Base-by-base conservation (phyloP, 2,888 invertebrate genomes). In the Gonocerus acuteangulatus region DNA sequence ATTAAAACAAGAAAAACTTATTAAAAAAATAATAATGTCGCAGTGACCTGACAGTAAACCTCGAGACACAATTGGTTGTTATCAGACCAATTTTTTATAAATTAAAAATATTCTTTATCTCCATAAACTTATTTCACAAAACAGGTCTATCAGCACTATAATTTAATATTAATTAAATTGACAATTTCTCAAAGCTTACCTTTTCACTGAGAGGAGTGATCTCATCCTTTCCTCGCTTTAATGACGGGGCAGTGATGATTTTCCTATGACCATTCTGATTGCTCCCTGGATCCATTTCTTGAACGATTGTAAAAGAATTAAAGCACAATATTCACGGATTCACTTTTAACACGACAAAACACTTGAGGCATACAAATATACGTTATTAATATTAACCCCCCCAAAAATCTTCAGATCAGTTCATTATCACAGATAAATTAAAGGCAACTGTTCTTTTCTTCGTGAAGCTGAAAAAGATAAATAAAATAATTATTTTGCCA, bases 221-320 rank as follows among this genome's bases (percentile, higher is more conserved):
- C 71, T 88, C 88, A 72, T 83, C 82, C 74, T 86, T 87, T 68
- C 89, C 89, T 71, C 88, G 80, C 71, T 88, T 88, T 69, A 89
- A 76, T 34, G 83, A 84, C 22, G 88, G 88, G 69, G 87, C 87
- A 67, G 89, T 80, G 65, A 89, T 79, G 49, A 89, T 82, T 72
- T 85, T 84, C 19, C 65, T 52, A 22, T 39, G 42, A 27, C 59
- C 48, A 39, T 58, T 58, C 1, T 47, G 48, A 48, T 15, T 22
- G 27, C 19, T 57, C n/a, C 11, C 13, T 2, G 57, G 11, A 19
- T 57, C 57, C 57, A 45, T 57, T 34, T 23, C 22, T 39, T 42
- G 11, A 23, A 39, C 18, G 15, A 19, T 54, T 21, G 2, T 39
- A 18, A 42, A 18, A 54, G 2, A n/a, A 3, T 47, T 19, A 15